Percentiles rank a stretch among this genome's conserved stretches.
phyloP scores from a whole-genome alignment of 2,888 invertebrate genomes.

The Pandemis heparana region DNA sequence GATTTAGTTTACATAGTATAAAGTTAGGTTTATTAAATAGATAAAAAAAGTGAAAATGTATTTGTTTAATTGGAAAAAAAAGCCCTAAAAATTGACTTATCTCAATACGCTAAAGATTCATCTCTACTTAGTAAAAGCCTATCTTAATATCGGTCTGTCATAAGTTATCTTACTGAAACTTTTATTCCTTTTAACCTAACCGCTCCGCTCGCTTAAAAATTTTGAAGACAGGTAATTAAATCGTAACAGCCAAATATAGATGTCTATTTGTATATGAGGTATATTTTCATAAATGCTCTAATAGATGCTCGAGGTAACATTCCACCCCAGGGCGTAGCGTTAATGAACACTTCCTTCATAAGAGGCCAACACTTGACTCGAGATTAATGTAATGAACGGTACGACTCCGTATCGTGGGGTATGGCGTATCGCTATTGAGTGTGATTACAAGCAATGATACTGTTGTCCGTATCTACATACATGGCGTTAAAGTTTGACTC shows the following conservation, averaged over 20 bases:
- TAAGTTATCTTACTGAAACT: no score
- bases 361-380: slow-evolving; percentile 40
- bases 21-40: neutral
- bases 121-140: no score
- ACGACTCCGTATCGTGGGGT: slow-evolving; percentile 3
- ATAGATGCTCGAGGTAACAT: slow-evolving; percentile 27
- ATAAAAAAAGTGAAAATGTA: neutral
- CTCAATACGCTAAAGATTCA: no score
- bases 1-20: neutral
- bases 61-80: no score
- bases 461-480: neutral
- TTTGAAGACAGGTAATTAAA: neutral
- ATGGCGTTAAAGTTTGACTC: neutral
- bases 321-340: slow-evolving; percentile 33
- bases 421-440: slow-evolving; percentile 4
- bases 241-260: slow-evolving; percentile 51
- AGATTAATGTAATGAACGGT: slow-evolving; percentile 39
- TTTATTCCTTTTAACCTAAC: no score
- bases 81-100: no score
- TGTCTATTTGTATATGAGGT: slow-evolving; percentile 29
- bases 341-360: slow-evolving; percentile 38
- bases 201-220: neutral
- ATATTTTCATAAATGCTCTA: slow-evolving; percentile 38
- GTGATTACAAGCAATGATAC: slow-evolving; percentile 5
- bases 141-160: no score